phyloP scores from a whole-genome alignment of 1,140 invertebrate species.

The Tetragonula clypearis region DNA sequence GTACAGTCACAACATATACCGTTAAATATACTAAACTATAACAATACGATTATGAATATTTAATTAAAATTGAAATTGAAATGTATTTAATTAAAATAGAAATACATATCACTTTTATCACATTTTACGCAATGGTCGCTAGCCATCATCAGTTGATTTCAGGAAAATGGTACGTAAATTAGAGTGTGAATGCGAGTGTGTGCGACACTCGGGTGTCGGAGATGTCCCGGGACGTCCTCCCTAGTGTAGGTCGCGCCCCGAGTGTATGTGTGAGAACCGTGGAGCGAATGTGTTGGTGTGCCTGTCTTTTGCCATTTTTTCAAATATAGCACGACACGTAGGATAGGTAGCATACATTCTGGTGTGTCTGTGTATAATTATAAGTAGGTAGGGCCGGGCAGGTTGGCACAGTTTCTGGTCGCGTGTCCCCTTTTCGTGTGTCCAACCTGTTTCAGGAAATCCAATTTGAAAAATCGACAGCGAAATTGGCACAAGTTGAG shows the following conservation, averaged over 20 bases:
- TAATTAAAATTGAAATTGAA: background rate
- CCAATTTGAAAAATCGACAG: no score
- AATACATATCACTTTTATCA: background rate
- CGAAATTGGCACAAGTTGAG: no score
- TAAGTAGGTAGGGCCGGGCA: background rate
- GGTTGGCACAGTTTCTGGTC: background rate
- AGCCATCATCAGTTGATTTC: background rate
- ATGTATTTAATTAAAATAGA: background rate
- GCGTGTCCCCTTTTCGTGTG: background rate
- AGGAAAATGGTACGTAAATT: slow-evolving; percentile 1
- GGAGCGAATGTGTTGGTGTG: background rate
- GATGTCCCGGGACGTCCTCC: background rate
- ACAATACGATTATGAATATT: no score
- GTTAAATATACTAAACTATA: no score
- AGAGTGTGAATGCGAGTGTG: background rate
- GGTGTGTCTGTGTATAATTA: no score
- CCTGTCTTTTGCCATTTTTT: no score
- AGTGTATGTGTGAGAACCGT: background rate
- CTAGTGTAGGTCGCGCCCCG: background rate
- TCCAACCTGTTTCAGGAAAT: no score
- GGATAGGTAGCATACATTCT: no score
- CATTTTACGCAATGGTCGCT: background rate
- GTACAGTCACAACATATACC: no score
- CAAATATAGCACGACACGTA: no score
- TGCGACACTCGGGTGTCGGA: background rate